These are phyloP conservation scores for Sminthurides aquaticus DNA, from an alignment of 2,888 invertebrate species.

Conservation along the genomic window DNA sequence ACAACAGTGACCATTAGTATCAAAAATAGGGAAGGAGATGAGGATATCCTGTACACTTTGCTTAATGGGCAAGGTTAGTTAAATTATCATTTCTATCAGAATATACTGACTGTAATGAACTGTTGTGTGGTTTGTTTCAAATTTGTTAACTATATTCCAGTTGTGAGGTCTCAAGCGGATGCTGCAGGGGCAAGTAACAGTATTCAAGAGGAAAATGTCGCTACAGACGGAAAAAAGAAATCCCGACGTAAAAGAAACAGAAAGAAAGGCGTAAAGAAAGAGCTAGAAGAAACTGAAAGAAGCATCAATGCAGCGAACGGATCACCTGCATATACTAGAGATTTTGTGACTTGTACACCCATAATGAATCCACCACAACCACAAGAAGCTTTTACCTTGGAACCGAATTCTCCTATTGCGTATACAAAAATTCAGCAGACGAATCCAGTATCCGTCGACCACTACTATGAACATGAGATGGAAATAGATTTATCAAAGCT, in stretches of 20 bases:
- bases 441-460: not conserved
- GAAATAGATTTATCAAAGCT: slow-evolving; percentile 45
- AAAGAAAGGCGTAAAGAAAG: slow-evolving; percentile 7
- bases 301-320: not conserved
- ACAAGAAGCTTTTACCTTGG: no score
- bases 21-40: slow-evolving; percentile 65
- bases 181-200: slow-evolving; percentile 4
- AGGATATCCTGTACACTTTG: slow-evolving; percentile 64
- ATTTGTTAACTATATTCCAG: no score
- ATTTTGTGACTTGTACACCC: slow-evolving; percentile 1
- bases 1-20: slow-evolving; percentile 70
- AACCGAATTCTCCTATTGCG: no score
- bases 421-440: no score
- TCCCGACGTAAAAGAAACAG: slow-evolving; percentile 16
- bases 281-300: not conserved
- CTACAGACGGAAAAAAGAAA: slow-evolving; percentile 1
- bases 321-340: not conserved
- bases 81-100: no score
- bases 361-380: no score
- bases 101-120: no score
- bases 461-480: slow-evolving; percentile 7
- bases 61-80: slow-evolving; percentile 49
- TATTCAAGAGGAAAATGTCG: slow-evolving; percentile 4
- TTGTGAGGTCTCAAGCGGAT: slow-evolving; percentile 15
- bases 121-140: no score